Evolutionary conservation across 2,113 vertebrate genomes (phyloP).

Genomic region (Hyperopisus bebe): DNA sequence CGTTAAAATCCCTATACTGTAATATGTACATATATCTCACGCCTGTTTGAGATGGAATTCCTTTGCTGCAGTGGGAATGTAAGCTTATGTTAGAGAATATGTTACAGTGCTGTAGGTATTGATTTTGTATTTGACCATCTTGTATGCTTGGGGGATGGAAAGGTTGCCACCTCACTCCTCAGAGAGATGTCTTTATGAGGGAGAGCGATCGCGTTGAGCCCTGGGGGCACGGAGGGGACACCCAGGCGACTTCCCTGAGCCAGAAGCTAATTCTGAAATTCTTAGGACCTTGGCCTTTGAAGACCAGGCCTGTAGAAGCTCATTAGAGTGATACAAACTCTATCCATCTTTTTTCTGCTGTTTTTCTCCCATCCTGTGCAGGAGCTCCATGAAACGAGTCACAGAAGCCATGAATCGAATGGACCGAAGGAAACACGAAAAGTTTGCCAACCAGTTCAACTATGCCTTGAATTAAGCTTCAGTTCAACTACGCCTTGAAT

Average conservation of each 20-base stretch:
- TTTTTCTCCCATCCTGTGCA: constrained; percentile 39
- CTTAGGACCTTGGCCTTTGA: not conserved
- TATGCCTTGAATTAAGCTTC: no score
- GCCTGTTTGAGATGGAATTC: not conserved
- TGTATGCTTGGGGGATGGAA: not conserved
- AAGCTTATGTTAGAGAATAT: not conserved
- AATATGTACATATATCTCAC: not conserved
- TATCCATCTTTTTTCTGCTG: not conserved
- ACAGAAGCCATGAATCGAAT: constrained; percentile 70
- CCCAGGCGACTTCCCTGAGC: not conserved
- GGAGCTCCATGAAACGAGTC: constrained; percentile 73
- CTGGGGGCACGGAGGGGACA: not conserved
- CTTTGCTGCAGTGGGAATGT: not conserved
- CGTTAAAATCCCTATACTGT: not conserved
- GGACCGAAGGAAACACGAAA: constrained; percentile 83
- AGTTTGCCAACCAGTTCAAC: constrained; percentile 97
- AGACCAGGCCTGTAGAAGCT: not conserved
- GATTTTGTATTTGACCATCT: not conserved
- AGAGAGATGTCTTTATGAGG: not conserved
- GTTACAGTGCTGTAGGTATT: not conserved
- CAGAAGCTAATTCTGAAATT: constrained; percentile 2
- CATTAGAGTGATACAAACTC: not conserved
- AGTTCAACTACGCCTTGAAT: constrained; percentile 83
- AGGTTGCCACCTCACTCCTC: not conserved
- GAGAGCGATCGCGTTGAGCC: not conserved